Base-by-base conservation (phyloP, 2,797 vertebrate species). In the Ctenopoma multispine region DNA sequence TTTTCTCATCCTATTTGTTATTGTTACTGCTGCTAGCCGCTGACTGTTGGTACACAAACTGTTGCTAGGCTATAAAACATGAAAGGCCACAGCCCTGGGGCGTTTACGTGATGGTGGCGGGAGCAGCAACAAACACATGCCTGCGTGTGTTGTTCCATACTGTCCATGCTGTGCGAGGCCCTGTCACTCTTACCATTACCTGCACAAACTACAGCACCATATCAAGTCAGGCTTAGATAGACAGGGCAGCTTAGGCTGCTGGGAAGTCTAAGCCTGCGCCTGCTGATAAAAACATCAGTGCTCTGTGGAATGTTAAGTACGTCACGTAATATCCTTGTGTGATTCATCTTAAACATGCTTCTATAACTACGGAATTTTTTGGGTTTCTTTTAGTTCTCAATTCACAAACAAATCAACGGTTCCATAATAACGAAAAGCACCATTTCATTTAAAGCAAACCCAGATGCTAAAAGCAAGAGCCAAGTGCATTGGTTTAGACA, bases 21-120 rank as follows among this genome's bases (percentile, higher is more conserved):
- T 90, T 88, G 89, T 92, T 89, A 85, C 83, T 50, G 79, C 83
- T 49, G 78, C 72, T 76, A 41, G 57, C 64, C 29, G 57, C 77
- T 68, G 63, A 56, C 69, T 92, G 87, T 89, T 89, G 84, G 75
- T 86, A 85, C 81, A 90, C 85, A 66, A 53, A 60, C 75, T 1
- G 91, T 93, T 92, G 92, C 92, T 92, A 91, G 87, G 91, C 72
- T 72, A 69, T 84, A 79, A 91, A 89, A 81, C 73, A 57, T 49
- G 4, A 76, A 73, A 83, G 88, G 86, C 82, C 79, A 60, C 63
- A 68, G 77, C 83, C 77, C 63, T 29, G 66, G 79, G 61, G 71
- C 67, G 17, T 77, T 77, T 77, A 5, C 34, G 40, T 82, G 86
- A 79, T 71, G 44, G 65, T 63, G 23, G 77, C 75, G 15, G 40